Base-by-base conservation (phyloP, 2,888 invertebrate genomes). In the Bimastos eiseni region DNA sequence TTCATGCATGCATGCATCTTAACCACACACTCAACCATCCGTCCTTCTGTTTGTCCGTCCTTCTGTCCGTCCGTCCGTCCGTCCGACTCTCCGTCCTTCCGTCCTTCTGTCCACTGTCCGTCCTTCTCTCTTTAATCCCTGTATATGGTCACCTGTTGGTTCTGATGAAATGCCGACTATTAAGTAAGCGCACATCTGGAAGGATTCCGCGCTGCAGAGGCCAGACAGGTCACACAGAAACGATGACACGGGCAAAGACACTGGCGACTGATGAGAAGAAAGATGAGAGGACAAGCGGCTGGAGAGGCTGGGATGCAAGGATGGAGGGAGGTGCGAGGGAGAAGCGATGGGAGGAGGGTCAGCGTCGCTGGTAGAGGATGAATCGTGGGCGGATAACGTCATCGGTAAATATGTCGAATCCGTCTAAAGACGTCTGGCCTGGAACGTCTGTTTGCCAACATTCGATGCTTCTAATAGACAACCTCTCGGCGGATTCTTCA, bases 321-420 rank as follows among this genome's bases (percentile, higher is more conserved):
- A 49, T 1, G 49, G 49, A 49, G 24, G 49, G 49, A 21, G 49
- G 21, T 6, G 6, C 1, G 49, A 49, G 21, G 13, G 44, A 44
- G 17, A 19, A 15, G 55, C 1, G 55, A 30, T 3, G 13, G 24
- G 55, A 30, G 30, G 24, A 55, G 24, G 55, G 24, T 30, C 55
- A 24, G 55, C 30, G 55, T 30, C 8, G 55, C 55, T 30, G 55
- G 30, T n/a, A 70, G 17, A 17, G 70, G 70, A 70, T 70, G n/a
- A 70, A 70, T 70, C 70, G 70, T 70, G n/a, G 70, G 70, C 70
- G 70, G 70, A 70, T 70, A 70, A 70, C 70, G 70, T 70, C 70
- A 70, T 70, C 30, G 70, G 70, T 70, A 70, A 70, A 70, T 70
- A 70, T 70, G 70, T 70, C 30, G 70, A n/a, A n/a, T 70, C 70